phyloP scores from a whole-genome alignment of 2,113 vertebrate genomes.

The Cyanoderma ruficeps region DNA sequence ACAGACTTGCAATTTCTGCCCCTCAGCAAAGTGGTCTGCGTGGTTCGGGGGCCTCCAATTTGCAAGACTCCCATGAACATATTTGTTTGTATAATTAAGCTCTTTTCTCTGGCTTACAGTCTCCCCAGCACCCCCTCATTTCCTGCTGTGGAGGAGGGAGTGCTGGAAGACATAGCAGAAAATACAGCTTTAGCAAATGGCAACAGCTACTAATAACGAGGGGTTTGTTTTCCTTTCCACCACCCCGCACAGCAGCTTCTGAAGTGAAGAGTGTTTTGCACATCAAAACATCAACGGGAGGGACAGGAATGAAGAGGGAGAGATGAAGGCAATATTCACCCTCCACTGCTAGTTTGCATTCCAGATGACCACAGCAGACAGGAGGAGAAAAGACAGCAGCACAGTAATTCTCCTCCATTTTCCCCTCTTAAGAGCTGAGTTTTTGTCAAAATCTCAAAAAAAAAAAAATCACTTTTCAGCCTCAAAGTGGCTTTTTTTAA shows the following conservation, averaged over 20 bases:
- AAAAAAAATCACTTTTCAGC: background rate
- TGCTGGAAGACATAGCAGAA: background rate
- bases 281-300: background rate
- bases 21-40: background rate
- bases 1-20: background rate
- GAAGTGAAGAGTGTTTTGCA: background rate
- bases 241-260: background rate
- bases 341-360: background rate
- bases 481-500: background rate
- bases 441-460: background rate
- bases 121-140: conserved; percentile 17
- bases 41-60: background rate
- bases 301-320: background rate
- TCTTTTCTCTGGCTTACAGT: background rate
- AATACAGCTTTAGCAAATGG: background rate
- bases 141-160: conserved; percentile 40
- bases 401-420: background rate
- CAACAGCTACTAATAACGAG: background rate
- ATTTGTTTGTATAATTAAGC: background rate
- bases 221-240: conserved; percentile 31
- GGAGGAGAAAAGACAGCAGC: background rate
- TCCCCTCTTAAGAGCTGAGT: background rate
- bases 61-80: background rate
- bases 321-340: background rate
- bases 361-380: background rate